These are phyloP conservation scores for Hyperoplus lanceolatus DNA, from an alignment of 2,797 vertebrate species.

Conservation along the genomic window DNA sequence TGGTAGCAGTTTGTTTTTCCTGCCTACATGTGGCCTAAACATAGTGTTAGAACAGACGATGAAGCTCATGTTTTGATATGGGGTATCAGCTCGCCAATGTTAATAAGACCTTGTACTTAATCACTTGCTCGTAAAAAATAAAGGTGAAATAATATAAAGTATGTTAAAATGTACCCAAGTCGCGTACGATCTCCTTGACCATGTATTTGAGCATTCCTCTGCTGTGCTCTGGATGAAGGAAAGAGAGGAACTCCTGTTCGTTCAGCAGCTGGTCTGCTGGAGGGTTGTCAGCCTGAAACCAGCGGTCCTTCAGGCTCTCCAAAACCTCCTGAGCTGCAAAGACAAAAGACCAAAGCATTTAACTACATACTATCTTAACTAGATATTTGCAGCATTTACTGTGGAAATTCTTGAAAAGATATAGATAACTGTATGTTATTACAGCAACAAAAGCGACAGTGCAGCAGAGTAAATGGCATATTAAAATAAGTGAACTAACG, in stretches of 20 bases:
- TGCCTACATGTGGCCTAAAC: background rate
- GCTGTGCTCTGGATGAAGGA: conserved; percentile 97
- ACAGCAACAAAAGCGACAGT: too few relatives aligned
- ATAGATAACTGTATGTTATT: too few relatives aligned
- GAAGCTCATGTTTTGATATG: background rate
- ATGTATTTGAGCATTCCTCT: conserved; percentile 96
- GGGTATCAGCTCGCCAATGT: too few relatives aligned
- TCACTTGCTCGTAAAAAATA: too few relatives aligned
- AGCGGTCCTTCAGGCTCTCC: conserved; percentile 96
- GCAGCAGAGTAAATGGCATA: too few relatives aligned
- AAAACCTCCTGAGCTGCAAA: conserved; percentile 94
- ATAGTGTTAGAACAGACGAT: background rate
- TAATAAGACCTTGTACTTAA: too few relatives aligned
- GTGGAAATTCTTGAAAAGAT: background rate
- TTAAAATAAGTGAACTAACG: too few relatives aligned
- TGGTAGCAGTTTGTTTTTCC: too few relatives aligned
- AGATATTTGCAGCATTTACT: background rate
- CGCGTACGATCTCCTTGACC: conserved; percentile 96
- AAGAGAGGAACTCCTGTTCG: conserved; percentile 95
- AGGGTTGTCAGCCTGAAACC: conserved; percentile 96
- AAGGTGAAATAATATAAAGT: too few relatives aligned
- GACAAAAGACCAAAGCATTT: background rate
- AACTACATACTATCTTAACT: background rate
- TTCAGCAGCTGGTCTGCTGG: conserved; percentile 92
- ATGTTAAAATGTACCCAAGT: conserved; percentile 86